These are phyloP conservation scores for Xestia sexstrigata DNA, from an alignment of 2,888 invertebrate species.

Conservation along the genomic window DNA sequence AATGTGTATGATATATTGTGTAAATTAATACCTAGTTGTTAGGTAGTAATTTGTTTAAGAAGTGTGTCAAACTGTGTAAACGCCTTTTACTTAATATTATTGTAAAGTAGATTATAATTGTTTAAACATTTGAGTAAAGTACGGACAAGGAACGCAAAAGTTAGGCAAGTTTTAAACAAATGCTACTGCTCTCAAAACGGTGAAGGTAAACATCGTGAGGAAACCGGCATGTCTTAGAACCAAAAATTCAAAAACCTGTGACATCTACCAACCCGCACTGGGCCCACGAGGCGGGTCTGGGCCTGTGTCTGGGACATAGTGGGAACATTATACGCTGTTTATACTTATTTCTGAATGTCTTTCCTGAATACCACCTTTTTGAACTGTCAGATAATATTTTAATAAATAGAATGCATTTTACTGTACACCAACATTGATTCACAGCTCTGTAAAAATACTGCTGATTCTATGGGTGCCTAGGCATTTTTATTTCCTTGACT, in stretches of 20 bases:
- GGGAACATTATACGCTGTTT: too few species aligned
- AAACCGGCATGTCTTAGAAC: not conserved
- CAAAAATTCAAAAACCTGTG: not conserved
- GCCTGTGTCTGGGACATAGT: too few species aligned
- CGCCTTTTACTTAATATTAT: slow-evolving; percentile 6
- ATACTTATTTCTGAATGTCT: too few species aligned
- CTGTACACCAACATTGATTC: too few species aligned
- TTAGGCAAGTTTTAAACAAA: not conserved
- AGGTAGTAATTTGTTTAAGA: slow-evolving; percentile 20
- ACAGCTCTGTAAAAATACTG: too few species aligned
- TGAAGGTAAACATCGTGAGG: not conserved
- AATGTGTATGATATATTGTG: not conserved
- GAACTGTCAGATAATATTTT: too few species aligned
- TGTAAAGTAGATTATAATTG: not conserved
- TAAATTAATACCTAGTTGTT: slow-evolving; percentile 1
- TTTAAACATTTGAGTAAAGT: not conserved
- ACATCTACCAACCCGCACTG: too few species aligned
- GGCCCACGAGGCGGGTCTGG: too few species aligned
- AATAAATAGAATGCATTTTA: too few species aligned
- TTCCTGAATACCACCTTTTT: too few species aligned
- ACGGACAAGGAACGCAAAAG: not conserved
- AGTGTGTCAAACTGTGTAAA: not conserved
- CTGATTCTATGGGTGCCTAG: not conserved
- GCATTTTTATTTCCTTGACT: slow-evolving; percentile 3
- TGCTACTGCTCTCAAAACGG: not conserved